A percentile compares a stretch with the other conserved stretches of the same genome.
Conservation (phyloP, 2,888 invertebrate species). For the Protonemura montana region DNA sequence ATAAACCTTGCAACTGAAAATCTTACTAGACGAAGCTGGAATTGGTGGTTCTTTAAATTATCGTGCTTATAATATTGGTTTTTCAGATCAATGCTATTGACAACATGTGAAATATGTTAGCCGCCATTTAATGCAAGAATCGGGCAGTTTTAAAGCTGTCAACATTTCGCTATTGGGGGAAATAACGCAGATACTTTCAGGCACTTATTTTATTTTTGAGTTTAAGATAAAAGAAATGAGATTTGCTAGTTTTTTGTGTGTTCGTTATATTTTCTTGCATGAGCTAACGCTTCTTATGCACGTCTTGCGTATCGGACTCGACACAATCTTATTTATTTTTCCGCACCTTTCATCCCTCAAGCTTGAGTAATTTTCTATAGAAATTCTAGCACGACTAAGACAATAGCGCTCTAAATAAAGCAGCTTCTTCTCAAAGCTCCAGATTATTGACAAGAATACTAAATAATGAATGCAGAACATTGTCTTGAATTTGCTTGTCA, state of each 20-base stretch:
- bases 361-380: constrained; percentile 34
- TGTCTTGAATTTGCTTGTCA: not conserved
- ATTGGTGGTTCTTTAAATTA: no score
- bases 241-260: not conserved
- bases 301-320: not conserved
- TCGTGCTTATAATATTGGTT: no score
- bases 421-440: not conserved
- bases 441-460: constrained; percentile 29
- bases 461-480: not conserved
- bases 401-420: constrained; percentile 2
- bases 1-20: no score
- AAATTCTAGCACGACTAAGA: not conserved
- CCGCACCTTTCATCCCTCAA: constrained; percentile 18
- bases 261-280: constrained; percentile 35
- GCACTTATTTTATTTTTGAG: not conserved
- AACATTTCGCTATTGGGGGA: no score
- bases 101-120: no score
- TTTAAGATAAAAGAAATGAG: not conserved
- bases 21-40: no score
- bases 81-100: no score
- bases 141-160: no score
- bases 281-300: not conserved
- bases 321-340: not conserved
- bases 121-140: no score
- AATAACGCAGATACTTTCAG: no score